Evolutionary conservation across 2,113 vertebrate species (phyloP).

Genomic region (Sylvilagus bachmani): DNA sequence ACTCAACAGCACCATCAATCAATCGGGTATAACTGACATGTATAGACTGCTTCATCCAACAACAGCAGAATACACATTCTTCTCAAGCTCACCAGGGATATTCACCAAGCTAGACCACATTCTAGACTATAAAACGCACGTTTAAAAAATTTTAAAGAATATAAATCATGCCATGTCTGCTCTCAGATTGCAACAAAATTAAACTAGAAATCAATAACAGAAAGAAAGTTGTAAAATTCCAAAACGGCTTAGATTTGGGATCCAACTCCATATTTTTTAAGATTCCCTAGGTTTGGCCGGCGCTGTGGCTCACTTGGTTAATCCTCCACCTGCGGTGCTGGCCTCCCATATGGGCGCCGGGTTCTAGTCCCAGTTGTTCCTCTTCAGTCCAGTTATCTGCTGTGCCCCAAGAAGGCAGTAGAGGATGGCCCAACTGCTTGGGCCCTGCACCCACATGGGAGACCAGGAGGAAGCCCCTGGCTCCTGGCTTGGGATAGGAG

Average conservation of each 20-base stretch:
- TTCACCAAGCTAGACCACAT: neutral
- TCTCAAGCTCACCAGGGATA: slow-evolving; percentile 1
- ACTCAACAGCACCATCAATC: slow-evolving; percentile 49
- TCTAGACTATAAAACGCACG: neutral
- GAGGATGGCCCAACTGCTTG: no score
- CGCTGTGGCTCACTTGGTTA: no score
- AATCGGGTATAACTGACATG: slow-evolving; percentile 7
- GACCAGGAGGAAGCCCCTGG: no score
- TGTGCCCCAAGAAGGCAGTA: no score
- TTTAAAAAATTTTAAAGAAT: slow-evolving; percentile 37
- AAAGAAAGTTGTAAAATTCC: slow-evolving; percentile 14
- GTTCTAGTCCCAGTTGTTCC: no score
- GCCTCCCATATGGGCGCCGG: no score
- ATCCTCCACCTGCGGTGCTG: no score
- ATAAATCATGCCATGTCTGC: slow-evolving; percentile 29
- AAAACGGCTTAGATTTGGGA: neutral
- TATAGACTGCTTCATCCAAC: neutral
- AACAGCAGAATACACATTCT: slow-evolving; percentile 25
- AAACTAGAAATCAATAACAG: slow-evolving; percentile 23
- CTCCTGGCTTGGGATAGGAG: no score
- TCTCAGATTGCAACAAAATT: slow-evolving; percentile 6
- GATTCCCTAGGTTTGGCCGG: no score
- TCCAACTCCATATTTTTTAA: neutral
- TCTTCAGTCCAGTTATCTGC: no score
- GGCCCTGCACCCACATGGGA: no score